Evolutionary conservation across 1,140 invertebrate genomes (phyloP), one percentile per base, ranked within the genome.

Genomic region (Vanessa tameamea): DNA sequence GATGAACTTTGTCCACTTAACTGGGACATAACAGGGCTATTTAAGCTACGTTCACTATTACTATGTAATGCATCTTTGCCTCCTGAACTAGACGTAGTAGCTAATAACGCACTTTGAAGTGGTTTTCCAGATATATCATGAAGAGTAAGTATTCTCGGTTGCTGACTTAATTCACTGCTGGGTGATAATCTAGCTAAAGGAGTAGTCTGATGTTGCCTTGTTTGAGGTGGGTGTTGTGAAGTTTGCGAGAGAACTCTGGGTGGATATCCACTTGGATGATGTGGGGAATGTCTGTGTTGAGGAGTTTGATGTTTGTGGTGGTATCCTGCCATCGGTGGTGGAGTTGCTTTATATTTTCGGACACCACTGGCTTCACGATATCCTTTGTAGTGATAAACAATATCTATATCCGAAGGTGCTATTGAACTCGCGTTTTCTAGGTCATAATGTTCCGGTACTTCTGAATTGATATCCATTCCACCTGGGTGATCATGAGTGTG

Each of bases 341-440:
- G 96, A 3, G 95, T 96, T 7, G 96, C 95, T 90, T 97, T 98
- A 87, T 97, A 98, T 89, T 97, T 98, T 15, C 97, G 90, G 73
- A 97, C 95, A 15, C 97, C 97, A 14, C 94, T 94, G 2, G 94
- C 95, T 87, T 97, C 96, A 87, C 97, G 91, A 92, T 97, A 97
- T 77, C 98, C 97, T 93, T 99, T 98, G 87, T 99, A 99, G 88
- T 99, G 98, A 83, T 98, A 98, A 1, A 98, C 97, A 73, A 99
- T 97, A 85, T 99, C 98, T 75, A 99, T 99, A 89, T 99, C 98
- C 13, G 98, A 98, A 0, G 98, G 98, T 1, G 98, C 98, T 78
- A 99, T 99, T 0, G 97, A 98, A 87, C 98, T 98, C 1, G 98
- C 98, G 92, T 99, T 99, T 91, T 99, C 98, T 67, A 99, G 92